Percentiles rank a stretch among this genome's conserved stretches.
phyloP scores from a whole-genome alignment of 30 jellyfish, hydroid and myxozoan species.

The Cassiopea xamachana region DNA sequence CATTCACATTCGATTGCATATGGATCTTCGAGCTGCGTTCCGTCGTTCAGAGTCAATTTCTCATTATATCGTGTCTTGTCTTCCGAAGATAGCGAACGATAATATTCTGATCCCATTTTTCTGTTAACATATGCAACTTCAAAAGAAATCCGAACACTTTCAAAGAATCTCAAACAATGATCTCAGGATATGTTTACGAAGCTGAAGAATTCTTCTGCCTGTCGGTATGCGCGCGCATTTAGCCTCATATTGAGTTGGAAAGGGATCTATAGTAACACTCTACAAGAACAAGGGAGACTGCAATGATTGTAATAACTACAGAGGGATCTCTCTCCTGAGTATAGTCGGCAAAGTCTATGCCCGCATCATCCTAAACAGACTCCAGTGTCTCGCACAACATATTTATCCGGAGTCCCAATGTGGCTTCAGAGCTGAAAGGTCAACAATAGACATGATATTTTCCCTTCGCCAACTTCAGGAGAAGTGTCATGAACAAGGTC shows the following conservation, averaged over 20 bases:
- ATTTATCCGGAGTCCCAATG: constrained; percentile 65
- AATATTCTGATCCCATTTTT: too few species aligned
- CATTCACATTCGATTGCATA: background rate
- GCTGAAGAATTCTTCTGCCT: too few species aligned
- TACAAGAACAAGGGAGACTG: constrained; percentile 50
- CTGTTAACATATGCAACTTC: too few species aligned
- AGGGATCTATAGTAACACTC: constrained; percentile 12
- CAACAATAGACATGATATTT: constrained; percentile 59
- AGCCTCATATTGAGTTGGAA: too few species aligned
- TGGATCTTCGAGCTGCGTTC: too few species aligned
- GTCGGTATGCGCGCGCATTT: too few species aligned
- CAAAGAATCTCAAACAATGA: too few species aligned
- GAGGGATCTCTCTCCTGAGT: constrained; percentile 64
- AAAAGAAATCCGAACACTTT: too few species aligned
- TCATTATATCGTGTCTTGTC: too few species aligned
- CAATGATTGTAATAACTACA: constrained; percentile 57
- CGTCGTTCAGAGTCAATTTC: too few species aligned
- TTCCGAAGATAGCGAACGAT: too few species aligned
- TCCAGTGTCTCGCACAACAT: constrained; percentile 12
- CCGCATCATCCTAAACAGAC: constrained; percentile 4
- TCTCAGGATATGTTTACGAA: too few species aligned
- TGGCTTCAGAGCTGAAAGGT: constrained; percentile 46
- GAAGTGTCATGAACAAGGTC: constrained; percentile 53
- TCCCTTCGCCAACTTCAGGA: constrained; percentile 48
- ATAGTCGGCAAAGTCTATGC: constrained; percentile 47